Conservation (phyloP, 2,888 invertebrate genomes). For the Gortyna flavago region DNA sequence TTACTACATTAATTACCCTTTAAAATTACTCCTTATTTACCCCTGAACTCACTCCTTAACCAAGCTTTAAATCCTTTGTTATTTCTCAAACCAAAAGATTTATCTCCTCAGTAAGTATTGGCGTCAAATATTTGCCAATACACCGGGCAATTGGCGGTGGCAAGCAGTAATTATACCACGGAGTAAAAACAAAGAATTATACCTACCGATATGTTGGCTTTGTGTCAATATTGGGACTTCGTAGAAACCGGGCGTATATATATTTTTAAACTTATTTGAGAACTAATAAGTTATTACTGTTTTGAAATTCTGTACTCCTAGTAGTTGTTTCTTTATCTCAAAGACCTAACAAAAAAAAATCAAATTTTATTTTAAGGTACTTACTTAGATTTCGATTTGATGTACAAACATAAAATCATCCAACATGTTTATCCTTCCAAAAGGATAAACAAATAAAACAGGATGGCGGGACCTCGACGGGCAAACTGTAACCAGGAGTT, state of each 20-base stretch:
- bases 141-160: slow-evolving; percentile 68
- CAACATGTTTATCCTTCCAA: no score
- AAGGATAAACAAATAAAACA: no score
- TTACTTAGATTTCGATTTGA: not conserved
- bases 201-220: slow-evolving; percentile 39
- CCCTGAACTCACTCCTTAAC: slow-evolving; percentile 16
- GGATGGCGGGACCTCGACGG: no score
- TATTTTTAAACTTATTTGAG: slow-evolving; percentile 22
- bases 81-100: slow-evolving; percentile 17
- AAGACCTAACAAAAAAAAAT: not conserved
- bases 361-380: not conserved
- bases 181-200: no score
- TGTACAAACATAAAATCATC: no score
- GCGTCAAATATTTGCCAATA: slow-evolving; percentile 66
- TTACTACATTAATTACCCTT: not conserved
- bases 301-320: not conserved
- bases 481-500: no score
- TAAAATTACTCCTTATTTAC: not conserved
- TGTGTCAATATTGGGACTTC: slow-evolving; percentile 42
- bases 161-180: slow-evolving; percentile 53
- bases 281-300: not conserved
- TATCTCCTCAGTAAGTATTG: slow-evolving; percentile 41
- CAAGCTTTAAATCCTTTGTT: slow-evolving; percentile 44
- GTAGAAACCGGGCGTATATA: slow-evolving; percentile 19
- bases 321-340: not conserved